Evolutionary conservation across 2,113 vertebrate species (phyloP).

Genomic region (Pomatorhinus ruficollis): DNA sequence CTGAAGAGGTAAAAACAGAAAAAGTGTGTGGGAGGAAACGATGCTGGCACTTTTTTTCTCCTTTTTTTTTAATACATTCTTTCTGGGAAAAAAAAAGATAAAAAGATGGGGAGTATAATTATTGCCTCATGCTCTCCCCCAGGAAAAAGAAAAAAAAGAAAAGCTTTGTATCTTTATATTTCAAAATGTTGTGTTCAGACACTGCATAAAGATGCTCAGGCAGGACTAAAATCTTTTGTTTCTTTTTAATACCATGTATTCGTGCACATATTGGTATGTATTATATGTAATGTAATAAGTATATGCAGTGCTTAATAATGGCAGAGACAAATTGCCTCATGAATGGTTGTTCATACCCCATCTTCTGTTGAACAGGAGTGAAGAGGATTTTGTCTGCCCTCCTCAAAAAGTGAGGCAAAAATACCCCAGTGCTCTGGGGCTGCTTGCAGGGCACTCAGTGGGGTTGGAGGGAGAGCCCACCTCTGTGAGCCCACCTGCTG

Average conservation of each 20-base stretch:
- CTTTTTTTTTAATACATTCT: background rate
- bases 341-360: background rate
- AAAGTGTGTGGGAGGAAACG: slow-evolving; percentile 38
- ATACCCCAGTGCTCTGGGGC: fast-evolving
- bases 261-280: background rate
- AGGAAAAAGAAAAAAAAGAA: background rate
- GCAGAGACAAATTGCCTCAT: background rate
- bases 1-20: slow-evolving; percentile 48
- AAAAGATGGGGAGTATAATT: background rate
- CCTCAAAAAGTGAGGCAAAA: background rate
- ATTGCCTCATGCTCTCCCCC: background rate
- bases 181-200: slow-evolving; percentile 14
- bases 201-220: background rate
- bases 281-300: background rate
- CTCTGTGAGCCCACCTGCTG: fast-evolving
- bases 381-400: background rate
- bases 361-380: background rate
- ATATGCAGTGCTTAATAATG: background rate
- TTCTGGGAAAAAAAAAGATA: background rate
- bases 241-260: background rate
- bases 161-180: background rate
- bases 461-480: fast-evolving
- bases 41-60: background rate
- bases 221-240: slow-evolving; percentile 3
- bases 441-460: background rate